These are phyloP conservation scores for Brachypodius melanocephalos DNA, from an alignment of 2,113 vertebrate genomes.

Conservation along the genomic window DNA sequence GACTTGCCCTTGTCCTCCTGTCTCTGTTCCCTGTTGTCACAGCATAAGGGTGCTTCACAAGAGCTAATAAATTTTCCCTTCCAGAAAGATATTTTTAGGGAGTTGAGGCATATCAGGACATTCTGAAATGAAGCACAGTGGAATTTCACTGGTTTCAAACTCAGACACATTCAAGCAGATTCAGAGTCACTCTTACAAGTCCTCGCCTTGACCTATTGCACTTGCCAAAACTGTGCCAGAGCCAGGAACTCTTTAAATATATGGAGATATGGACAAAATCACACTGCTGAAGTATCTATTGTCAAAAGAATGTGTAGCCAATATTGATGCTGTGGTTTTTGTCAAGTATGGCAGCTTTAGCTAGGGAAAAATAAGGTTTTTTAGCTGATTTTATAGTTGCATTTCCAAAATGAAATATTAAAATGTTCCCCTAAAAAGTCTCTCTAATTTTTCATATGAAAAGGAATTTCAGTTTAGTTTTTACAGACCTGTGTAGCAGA, in stretches of 20 bases:
- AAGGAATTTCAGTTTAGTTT: not conserved
- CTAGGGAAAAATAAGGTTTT: not conserved
- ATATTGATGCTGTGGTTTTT: not conserved
- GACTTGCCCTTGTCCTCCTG: not conserved
- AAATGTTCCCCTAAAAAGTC: not conserved
- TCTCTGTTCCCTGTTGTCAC: not conserved
- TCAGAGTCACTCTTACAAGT: not conserved
- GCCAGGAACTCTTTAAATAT: not conserved
- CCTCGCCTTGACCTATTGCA: not conserved
- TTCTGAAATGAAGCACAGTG: not conserved
- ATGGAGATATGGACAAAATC: not conserved
- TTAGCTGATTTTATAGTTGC: not conserved
- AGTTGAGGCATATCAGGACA: not conserved
- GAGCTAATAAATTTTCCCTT: not conserved
- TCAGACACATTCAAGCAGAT: not conserved
- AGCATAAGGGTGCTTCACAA: not conserved
- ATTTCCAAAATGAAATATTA: not conserved
- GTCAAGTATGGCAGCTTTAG: not conserved
- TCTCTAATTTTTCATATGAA: not conserved
- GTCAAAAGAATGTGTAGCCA: not conserved
- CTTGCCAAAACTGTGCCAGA: not conserved
- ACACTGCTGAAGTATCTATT: not conserved
- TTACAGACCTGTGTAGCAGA: not conserved
- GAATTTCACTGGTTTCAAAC: conserved; percentile 13
- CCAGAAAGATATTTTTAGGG: conserved; percentile 26